Conservation (phyloP, 2,888 invertebrate genomes). For the Mechanitis messenoides region DNA sequence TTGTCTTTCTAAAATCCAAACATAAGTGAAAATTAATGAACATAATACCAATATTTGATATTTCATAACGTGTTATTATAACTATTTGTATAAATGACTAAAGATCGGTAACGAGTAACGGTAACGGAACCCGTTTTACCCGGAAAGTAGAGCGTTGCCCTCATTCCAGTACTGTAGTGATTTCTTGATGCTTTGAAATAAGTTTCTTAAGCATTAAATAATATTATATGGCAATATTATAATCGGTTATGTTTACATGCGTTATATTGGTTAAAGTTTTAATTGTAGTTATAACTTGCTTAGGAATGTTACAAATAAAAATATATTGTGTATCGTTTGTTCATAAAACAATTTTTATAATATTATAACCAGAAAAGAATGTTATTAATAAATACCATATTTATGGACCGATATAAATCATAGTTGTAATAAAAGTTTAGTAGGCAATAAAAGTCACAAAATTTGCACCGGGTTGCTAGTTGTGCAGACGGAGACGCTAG, state of each 20-base stretch:
- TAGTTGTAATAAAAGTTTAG: too few relatives aligned
- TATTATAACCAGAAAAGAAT: too few relatives aligned
- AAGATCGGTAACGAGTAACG: constrained; percentile 30
- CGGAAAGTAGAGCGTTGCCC: constrained; percentile 68
- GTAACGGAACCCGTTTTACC: constrained; percentile 53
- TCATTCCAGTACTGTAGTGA: constrained; percentile 53
- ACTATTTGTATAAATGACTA: constrained; percentile 27
- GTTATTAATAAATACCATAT: too few relatives aligned
- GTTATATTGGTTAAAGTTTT: constrained; percentile 17
- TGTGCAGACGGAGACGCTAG: not conserved
- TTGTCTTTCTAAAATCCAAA: too few relatives aligned
- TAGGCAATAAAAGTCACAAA: not conserved
- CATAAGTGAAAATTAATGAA: not conserved
- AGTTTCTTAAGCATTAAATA: constrained; percentile 26
- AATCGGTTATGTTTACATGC: constrained; percentile 29
- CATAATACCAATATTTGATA: constrained; percentile 1
- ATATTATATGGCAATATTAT: not conserved
- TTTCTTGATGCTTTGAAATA: constrained; percentile 49
- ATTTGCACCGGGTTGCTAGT: constrained; percentile 1
- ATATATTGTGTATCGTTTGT: too few relatives aligned
- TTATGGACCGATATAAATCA: too few relatives aligned
- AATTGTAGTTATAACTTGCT: not conserved
- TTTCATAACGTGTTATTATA: constrained; percentile 21
- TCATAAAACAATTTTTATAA: too few relatives aligned
- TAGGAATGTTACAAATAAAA: too few relatives aligned